Percentiles rank a stretch among this genome's conserved stretches.
Conservation (phyloP, 2,113 vertebrate species). For the Plestiodon gilberti region DNA sequence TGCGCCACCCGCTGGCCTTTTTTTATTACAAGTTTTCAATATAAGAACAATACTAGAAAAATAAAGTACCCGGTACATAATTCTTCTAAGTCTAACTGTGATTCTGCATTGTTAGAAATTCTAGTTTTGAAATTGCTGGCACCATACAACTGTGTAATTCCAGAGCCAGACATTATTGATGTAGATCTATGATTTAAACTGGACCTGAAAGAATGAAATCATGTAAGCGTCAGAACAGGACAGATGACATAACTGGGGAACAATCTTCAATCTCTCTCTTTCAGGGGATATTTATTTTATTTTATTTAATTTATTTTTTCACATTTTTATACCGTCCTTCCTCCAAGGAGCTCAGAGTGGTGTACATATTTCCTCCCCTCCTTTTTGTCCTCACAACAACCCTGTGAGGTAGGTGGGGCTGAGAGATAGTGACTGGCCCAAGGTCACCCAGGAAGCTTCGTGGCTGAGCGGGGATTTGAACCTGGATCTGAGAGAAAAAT, state of each 20-base stretch:
- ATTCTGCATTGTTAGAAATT: not conserved
- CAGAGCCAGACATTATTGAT: not conserved
- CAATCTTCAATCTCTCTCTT: not conserved
- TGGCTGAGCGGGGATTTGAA: no score
- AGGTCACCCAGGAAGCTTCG: no score
- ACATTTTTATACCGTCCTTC: no score
- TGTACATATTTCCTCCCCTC: no score
- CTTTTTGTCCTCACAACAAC: no score
- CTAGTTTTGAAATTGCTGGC: not conserved
- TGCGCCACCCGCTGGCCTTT: no score
- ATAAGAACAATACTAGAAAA: constrained; percentile 8
- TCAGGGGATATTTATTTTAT: not conserved
- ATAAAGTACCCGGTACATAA: not conserved
- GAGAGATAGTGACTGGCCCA: no score
- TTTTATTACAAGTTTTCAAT: not conserved
- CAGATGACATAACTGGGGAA: not conserved
- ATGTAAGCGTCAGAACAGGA: not conserved
- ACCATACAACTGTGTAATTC: not conserved
- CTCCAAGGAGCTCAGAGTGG: no score
- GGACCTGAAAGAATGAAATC: no score
- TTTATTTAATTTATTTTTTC: no score
- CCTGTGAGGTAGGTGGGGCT: no score
- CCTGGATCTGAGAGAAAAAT: not conserved
- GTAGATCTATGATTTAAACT: not conserved
- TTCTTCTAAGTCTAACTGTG: not conserved